Conservation (phyloP, 2,113 vertebrate species). For the Anser brachyrhynchus region DNA sequence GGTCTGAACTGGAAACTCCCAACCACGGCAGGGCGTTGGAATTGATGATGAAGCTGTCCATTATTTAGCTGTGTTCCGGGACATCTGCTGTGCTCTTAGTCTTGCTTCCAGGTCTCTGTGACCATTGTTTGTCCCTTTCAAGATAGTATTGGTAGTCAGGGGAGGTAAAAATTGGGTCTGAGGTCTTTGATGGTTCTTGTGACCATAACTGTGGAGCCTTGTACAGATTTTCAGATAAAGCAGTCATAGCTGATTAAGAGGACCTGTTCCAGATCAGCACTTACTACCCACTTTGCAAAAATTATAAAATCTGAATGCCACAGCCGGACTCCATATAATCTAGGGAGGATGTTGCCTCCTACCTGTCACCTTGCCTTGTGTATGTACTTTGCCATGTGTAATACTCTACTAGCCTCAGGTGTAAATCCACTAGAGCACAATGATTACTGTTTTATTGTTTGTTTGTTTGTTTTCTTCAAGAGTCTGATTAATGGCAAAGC, state of each 20-base stretch:
- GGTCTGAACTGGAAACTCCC: not conserved
- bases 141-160: not conserved
- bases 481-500: not conserved
- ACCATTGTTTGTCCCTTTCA: not conserved
- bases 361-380: not conserved
- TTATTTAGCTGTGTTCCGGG: not conserved
- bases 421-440: not conserved
- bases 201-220: not conserved
- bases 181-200: not conserved
- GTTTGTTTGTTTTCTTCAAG: not conserved
- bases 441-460: not conserved
- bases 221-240: not conserved
- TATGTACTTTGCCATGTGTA: not conserved
- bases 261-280: not conserved
- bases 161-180: not conserved
- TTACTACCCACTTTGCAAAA: not conserved
- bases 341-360: not conserved
- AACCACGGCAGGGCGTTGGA: fast-evolving
- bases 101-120: not conserved
- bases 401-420: not conserved
- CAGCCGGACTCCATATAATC: not conserved
- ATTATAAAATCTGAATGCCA: not conserved
- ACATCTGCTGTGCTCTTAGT: not conserved
- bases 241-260: not conserved
- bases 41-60: not conserved